phyloP scores from a whole-genome alignment of 2,797 vertebrate species.

The Pteropus rufus region DNA sequence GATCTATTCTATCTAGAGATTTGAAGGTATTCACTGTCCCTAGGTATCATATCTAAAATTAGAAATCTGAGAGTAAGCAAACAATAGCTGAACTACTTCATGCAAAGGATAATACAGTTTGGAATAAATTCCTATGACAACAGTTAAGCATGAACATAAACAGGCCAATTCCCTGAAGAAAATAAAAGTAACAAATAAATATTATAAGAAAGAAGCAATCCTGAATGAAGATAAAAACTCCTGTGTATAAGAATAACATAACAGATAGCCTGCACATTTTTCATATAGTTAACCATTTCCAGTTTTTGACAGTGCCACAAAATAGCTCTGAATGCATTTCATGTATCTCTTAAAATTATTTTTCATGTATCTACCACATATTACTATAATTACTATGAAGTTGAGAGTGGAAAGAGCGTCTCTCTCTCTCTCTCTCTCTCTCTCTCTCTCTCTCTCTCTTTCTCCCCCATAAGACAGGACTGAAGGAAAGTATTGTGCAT shows the following conservation, averaged over 20 bases:
- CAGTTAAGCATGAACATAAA: constrained; percentile 10
- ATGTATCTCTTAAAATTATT: not conserved
- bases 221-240: not conserved
- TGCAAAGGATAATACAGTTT: not conserved
- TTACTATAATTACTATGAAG: not conserved
- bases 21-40: not conserved
- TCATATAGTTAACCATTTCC: not conserved
- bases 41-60: constrained; percentile 36
- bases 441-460: too few relatives aligned
- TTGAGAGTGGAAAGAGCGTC: not conserved
- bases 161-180: not conserved
- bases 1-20: not conserved
- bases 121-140: constrained; percentile 12
- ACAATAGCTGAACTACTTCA: constrained; percentile 9
- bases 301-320: not conserved
- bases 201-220: not conserved
- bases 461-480: not conserved
- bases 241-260: not conserved
- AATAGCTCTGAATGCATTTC: not conserved
- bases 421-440: not conserved
- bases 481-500: not conserved
- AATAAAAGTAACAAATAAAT: not conserved
- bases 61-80: constrained; percentile 15
- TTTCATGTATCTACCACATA: not conserved
- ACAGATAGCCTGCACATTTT: not conserved